phyloP scores from a whole-genome alignment of 1,140 invertebrate species.

The Pachypeltis micranthus region DNA sequence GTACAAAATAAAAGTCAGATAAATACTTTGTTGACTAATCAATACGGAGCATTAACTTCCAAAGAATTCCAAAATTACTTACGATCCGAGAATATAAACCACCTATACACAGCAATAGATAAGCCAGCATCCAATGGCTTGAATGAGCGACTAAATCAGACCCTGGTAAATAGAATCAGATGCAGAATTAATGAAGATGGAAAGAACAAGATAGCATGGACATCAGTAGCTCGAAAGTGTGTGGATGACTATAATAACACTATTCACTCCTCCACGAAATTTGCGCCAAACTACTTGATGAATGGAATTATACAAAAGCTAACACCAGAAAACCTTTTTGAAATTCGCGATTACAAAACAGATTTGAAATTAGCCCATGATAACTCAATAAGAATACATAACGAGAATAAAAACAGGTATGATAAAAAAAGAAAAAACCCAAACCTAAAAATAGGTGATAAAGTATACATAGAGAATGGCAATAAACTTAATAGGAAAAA shows the following conservation, averaged over 20 bases:
- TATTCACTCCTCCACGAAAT: not conserved
- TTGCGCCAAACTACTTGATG: not conserved
- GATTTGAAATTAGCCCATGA: not conserved
- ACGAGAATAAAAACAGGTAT: not conserved
- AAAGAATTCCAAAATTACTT: slow-evolving; percentile 14
- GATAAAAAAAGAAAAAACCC: not conserved
- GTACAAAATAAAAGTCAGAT: slow-evolving; percentile 20
- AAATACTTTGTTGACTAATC: slow-evolving; percentile 21
- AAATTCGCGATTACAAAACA: not conserved
- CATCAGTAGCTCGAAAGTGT: not conserved
- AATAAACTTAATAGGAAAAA: not conserved
- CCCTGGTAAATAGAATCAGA: not conserved
- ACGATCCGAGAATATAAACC: not conserved
- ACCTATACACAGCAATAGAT: not conserved
- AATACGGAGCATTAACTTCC: slow-evolving; percentile 27
- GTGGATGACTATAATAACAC: not conserved
- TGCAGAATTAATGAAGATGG: not conserved
- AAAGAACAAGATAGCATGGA: not conserved
- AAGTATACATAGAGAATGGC: slow-evolving; percentile 1
- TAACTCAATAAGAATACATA: not conserved
- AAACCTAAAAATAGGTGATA: not conserved
- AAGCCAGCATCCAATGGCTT: not conserved
- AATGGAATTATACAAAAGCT: not conserved
- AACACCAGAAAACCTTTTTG: not conserved
- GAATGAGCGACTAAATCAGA: slow-evolving; percentile 11